Evolutionary conservation across 2,797 vertebrate genomes (phyloP).

Genomic region (Xenops minutus): DNA sequence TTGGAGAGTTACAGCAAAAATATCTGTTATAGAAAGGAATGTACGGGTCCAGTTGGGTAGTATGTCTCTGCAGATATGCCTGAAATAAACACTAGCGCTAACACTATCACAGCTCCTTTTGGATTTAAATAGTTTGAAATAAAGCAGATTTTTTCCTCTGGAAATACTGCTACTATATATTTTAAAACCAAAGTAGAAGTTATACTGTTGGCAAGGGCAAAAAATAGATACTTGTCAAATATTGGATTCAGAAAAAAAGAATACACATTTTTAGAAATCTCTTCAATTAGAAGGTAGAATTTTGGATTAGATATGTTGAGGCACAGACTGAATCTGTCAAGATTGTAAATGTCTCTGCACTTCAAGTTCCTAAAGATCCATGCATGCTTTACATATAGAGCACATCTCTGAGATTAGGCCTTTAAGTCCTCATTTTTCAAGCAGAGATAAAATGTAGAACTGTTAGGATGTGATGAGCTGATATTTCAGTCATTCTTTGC

Average conservation of each 20-base stretch:
- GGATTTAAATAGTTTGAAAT: background rate
- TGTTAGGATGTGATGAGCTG: background rate
- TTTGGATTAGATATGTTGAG: background rate
- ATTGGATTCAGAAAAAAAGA: background rate
- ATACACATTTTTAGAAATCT: background rate
- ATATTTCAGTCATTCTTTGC: background rate
- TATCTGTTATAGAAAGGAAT: background rate
- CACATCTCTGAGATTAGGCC: background rate
- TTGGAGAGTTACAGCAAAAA: background rate
- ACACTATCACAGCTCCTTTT: background rate
- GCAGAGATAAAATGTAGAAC: background rate
- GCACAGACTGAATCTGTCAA: background rate
- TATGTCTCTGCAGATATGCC: background rate
- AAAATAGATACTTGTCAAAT: background rate
- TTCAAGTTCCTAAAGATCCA: background rate
- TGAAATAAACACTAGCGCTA: background rate
- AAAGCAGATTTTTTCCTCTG: background rate
- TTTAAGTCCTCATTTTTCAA: background rate
- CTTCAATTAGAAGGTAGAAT: background rate
- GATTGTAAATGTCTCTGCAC: background rate
- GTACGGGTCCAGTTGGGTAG: accelerated
- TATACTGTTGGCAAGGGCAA: background rate
- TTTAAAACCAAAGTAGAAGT: background rate
- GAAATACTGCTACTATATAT: background rate
- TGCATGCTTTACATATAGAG: background rate